Base-by-base conservation (phyloP, 2,797 vertebrate species). In the Urocyon cinereoargenteus region DNA sequence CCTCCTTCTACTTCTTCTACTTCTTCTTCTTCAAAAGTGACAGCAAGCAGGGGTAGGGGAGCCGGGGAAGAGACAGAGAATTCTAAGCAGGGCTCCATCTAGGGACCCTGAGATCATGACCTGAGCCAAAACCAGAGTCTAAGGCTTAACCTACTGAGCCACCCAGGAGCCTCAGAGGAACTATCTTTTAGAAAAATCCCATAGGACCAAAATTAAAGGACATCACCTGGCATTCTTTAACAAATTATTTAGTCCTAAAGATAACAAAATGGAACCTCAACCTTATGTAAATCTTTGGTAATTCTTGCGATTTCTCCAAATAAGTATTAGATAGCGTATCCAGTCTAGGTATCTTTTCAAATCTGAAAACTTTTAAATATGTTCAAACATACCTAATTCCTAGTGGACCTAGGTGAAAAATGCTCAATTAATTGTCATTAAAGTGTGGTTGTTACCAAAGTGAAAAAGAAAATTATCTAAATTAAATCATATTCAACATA, bases 401-500 rank as follows among this genome's bases (percentile, higher is more conserved):
- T 91, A 62, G 36, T 96, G 45, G 28, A 89, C 86, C 26, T 55
- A 70, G 51, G 24, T 64, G 8, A 51, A 84, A 93, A 77, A 86
- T 7, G 4, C 0, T 13, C 51, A 87, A 9, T 86, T 55, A 97
- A 85, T 91, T 14, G 73, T 93, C 91, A 70, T 79, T 75, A 91
- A 64, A 95, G 59, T 45, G 45, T 90, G 8, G 28, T 31, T 77
- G 6, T 75, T 81, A 62, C 16, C n/a, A 86, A 89, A 82, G 75
- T 88, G 36, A 88, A 85, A 73, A 94, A 77, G 49, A 40, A 73
- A 81, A 87, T 78, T 21, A 45, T 93, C 16, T 94, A 95, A 59
- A 26, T 61, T 36, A 85, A 87, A 81, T 90, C 55, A 70, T 53
- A 72, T 61, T 78, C 10, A 75, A 16, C 49, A 64, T 6, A 9